Evolutionary conservation across 2,888 invertebrate species (phyloP).

Genomic region (Galerucella nymphaeae): DNA sequence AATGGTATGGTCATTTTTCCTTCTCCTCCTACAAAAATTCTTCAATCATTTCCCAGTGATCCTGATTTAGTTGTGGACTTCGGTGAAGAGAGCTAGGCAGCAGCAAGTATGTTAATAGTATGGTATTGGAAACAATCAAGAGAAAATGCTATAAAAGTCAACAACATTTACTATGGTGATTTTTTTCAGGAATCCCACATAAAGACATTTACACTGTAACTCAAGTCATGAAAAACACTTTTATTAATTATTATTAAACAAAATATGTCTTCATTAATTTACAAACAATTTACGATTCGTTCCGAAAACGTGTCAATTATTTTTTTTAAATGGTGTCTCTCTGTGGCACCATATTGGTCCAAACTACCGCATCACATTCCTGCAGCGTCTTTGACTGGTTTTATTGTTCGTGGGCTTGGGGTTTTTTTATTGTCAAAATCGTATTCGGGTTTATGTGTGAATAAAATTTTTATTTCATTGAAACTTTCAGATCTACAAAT

Average conservation of each 20-base stretch:
- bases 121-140: too few species aligned
- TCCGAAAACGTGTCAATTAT: slow-evolving; percentile 14
- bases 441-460: slow-evolving; percentile 6
- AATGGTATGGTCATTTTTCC: too few species aligned
- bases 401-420: slow-evolving; percentile 8
- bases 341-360: slow-evolving; percentile 10
- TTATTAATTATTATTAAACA: not conserved
- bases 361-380: slow-evolving; percentile 10
- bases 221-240: not conserved
- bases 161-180: too few species aligned
- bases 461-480: slow-evolving; percentile 5
- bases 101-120: not conserved
- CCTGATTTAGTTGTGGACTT: too few species aligned
- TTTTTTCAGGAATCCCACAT: not conserved
- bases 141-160: too few species aligned
- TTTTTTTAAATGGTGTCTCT: slow-evolving; percentile 10
- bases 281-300: slow-evolving; percentile 5
- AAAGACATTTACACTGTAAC: not conserved
- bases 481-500: not conserved
- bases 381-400: not conserved
- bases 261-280: slow-evolving; percentile 12
- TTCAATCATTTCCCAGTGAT: too few species aligned
- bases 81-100: too few species aligned
- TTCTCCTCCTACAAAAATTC: too few species aligned
- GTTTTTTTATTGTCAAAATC: slow-evolving; percentile 3